A percentile compares a stretch with the other conserved stretches of the same genome.
Evolutionary conservation across 2,888 invertebrate genomes (phyloP).

Genomic region (Nematopogon swammerdamellus): DNA sequence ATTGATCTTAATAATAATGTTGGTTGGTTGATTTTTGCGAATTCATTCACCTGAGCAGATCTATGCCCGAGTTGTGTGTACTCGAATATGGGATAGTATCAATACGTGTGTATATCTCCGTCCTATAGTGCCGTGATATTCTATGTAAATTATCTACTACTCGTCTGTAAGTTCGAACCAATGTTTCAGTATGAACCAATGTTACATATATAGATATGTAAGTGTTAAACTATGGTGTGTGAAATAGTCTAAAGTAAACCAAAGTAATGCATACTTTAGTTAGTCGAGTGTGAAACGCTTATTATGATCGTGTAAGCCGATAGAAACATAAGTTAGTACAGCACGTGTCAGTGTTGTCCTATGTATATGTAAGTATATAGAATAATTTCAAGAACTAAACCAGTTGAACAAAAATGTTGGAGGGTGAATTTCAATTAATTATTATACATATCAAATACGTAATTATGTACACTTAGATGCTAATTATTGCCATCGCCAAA

Average conservation of each 20-base stretch:
- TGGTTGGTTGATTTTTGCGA: not conserved
- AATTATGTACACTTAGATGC: too few relatives aligned
- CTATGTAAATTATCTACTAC: not conserved
- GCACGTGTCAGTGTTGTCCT: too few relatives aligned
- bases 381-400: too few relatives aligned
- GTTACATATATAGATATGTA: not conserved
- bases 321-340: too few relatives aligned
- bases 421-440: too few relatives aligned
- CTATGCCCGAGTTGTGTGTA: not conserved
- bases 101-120: constrained; percentile 4
- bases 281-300: constrained; percentile 54
- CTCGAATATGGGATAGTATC: not conserved
- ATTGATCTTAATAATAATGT: too few relatives aligned
- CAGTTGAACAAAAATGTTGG: too few relatives aligned
- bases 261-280: constrained; percentile 45
- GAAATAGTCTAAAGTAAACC: constrained; percentile 39
- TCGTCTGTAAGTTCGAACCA: constrained; percentile 4
- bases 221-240: not conserved
- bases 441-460: too few relatives aligned
- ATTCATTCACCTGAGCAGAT: constrained; percentile 4
- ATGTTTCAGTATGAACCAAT: constrained; percentile 1
- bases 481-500: too few relatives aligned
- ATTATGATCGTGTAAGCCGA: not conserved
- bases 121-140: constrained; percentile 6
- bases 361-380: too few relatives aligned